Base-by-base conservation (phyloP, 2,797 vertebrate species). In the Myotis vivesi region DNA sequence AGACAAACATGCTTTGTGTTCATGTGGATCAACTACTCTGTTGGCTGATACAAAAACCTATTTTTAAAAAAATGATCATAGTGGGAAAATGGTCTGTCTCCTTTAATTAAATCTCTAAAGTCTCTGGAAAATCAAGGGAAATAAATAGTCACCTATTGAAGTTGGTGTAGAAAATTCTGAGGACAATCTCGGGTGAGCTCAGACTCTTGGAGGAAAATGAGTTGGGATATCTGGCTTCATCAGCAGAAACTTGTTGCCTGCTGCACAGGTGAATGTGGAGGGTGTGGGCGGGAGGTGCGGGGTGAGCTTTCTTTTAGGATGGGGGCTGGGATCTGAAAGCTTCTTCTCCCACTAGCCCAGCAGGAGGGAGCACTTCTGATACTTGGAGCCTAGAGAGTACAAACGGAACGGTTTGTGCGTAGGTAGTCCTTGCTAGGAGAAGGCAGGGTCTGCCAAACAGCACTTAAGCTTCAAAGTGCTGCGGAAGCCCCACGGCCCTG, bases 1-100 rank as follows among this genome's bases (percentile, higher is more conserved):
- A 82, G 69, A 94, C 86, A 96, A 85, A 85, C 23, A 28, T 1
- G 36, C 72, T 89, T 94, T 82, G 91, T 95, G 84, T 64, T 89
- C 28, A 1, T 20, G 75, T 80, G 68, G 66, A 76, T 73, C 90
- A 92, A 49, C 53, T 57, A 80, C 66, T 28, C n/a, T 86, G 68
- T 77, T 68, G 55, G 23, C n/a, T 85, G 94, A 93, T 59, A 75
- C 59, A 79, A 72, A 90, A 75, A 51, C 15, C n/a, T 51, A 30
- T 38, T 94, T 94, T 1, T 22, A 38, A n/a, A 85, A 85, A 83
- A 64, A 41, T 33, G 38, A 51, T 95, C 51, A 7, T 8, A 8
- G 23, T 59, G 79, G 38, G 57, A 44, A 92, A 84, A 89, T 8
- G 0, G 15, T 51, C 59, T 46, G 41, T 83, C 69, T 79, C 22